These are phyloP conservation scores for Drosophila murphyi DNA, from an alignment of 1,140 invertebrate genomes.

Conservation along the genomic window DNA sequence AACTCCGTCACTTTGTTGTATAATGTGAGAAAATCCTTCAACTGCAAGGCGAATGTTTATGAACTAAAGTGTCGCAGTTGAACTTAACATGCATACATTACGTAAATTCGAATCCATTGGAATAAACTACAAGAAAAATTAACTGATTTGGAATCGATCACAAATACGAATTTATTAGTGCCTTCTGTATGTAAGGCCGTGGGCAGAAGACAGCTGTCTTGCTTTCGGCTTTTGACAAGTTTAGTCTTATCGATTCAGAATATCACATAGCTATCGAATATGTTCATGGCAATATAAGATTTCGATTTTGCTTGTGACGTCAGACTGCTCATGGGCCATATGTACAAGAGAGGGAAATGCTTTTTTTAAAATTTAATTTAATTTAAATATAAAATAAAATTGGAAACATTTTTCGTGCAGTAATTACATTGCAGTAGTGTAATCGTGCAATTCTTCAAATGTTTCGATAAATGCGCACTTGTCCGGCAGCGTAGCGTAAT, in stretches of 20 bases:
- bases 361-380: too few species aligned
- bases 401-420: too few species aligned
- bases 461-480: too few species aligned
- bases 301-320: too few species aligned
- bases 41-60: conserved; percentile 84
- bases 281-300: neutral
- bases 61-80: conserved; percentile 1
- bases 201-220: conserved; percentile 19
- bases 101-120: conserved; percentile 72
- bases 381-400: too few species aligned
- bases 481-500: too few species aligned
- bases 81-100: conserved; percentile 50
- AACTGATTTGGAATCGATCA: conserved; percentile 2
- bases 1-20: conserved; percentile 95
- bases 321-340: too few species aligned
- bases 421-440: too few species aligned
- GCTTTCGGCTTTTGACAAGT: neutral
- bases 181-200: conserved; percentile 1
- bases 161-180: conserved; percentile 24
- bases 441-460: too few species aligned
- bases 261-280: conserved; percentile 6
- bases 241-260: neutral
- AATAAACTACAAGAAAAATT: neutral
- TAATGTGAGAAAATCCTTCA: conserved; percentile 93
- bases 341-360: too few species aligned